Percentiles rank a stretch among this genome's conserved stretches.
phyloP scores from a whole-genome alignment of 2,113 vertebrate species.

The Rallus limicola region DNA sequence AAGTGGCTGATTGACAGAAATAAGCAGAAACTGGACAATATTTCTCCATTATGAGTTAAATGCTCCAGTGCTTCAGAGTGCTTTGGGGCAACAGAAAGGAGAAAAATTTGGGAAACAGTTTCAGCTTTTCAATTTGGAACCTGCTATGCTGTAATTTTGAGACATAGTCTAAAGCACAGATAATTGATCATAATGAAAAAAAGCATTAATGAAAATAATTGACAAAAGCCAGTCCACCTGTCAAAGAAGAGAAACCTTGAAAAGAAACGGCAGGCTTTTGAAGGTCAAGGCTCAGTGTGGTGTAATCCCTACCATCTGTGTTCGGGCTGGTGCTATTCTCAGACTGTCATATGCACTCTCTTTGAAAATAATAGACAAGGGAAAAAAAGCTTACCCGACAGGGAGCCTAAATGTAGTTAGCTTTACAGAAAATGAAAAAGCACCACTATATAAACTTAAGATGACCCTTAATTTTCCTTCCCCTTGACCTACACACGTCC shows the following conservation, averaged over 20 bases:
- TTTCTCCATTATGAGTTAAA: not conserved
- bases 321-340: constrained; percentile 75
- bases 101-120: not conserved
- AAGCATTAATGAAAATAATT: constrained; percentile 78
- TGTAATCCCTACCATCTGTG: constrained; percentile 84
- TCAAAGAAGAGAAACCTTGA: constrained; percentile 77
- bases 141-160: constrained; percentile 33
- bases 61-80: not conserved
- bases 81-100: not conserved
- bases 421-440: constrained; percentile 77
- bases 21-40: not conserved
- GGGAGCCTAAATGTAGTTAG: constrained; percentile 76
- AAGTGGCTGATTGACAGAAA: not conserved
- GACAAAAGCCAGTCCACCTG: constrained; percentile 75
- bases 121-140: not conserved
- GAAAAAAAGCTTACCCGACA: constrained; percentile 69
- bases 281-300: constrained; percentile 79
- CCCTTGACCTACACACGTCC: constrained; percentile 72
- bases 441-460: constrained; percentile 75
- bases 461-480: constrained; percentile 80
- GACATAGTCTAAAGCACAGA: not conserved
- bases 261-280: constrained; percentile 73
- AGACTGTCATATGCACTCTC: constrained; percentile 73
- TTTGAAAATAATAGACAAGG: constrained; percentile 79
- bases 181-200: constrained; percentile 64